phyloP scores from a whole-genome alignment of 2,797 vertebrate species.

The Sebastes paucispinis region DNA sequence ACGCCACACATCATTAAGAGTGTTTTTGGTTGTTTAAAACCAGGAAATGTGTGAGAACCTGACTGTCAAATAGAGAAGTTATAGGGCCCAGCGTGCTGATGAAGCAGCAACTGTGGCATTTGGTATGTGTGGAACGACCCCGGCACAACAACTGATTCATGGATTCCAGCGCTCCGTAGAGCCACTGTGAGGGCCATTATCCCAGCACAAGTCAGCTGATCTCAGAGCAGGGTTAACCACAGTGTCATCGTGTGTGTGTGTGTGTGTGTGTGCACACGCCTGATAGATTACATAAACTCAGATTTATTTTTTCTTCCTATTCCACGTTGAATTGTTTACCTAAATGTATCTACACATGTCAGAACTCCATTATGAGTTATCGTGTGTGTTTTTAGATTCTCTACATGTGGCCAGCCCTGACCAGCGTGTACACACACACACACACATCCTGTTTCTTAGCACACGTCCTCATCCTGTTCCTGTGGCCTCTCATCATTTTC shows the following conservation, averaged over 20 bases:
- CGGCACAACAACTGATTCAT: slow-evolving; percentile 66
- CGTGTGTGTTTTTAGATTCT: neutral
- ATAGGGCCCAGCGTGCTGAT: slow-evolving; percentile 51
- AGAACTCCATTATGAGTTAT: neutral
- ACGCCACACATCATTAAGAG: neutral
- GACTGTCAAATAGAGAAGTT: slow-evolving; percentile 7
- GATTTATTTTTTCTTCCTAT: neutral
- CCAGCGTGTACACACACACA: neutral
- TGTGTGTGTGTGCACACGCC: neutral
- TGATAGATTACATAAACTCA: neutral
- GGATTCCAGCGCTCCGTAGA: slow-evolving; percentile 42
- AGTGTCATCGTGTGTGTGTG: neutral
- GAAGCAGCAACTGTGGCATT: slow-evolving; percentile 40
- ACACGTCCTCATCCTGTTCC: slow-evolving; percentile 36
- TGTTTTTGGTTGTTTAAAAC: neutral
- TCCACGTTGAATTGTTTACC: neutral
- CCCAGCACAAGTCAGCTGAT: slow-evolving; percentile 52
- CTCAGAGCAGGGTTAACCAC: slow-evolving; percentile 12
- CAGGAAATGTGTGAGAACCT: neutral
- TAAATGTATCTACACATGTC: neutral
- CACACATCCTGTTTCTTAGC: slow-evolving; percentile 30
- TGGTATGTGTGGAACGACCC: slow-evolving; percentile 69
- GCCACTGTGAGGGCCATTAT: slow-evolving; percentile 53
- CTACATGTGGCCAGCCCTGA: neutral
- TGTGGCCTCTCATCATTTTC: slow-evolving; percentile 12